A percentile compares a stretch with the other conserved stretches of the same genome.
phyloP scores from a whole-genome alignment of 2,113 vertebrate species.

The Raphicerus campestris region DNA sequence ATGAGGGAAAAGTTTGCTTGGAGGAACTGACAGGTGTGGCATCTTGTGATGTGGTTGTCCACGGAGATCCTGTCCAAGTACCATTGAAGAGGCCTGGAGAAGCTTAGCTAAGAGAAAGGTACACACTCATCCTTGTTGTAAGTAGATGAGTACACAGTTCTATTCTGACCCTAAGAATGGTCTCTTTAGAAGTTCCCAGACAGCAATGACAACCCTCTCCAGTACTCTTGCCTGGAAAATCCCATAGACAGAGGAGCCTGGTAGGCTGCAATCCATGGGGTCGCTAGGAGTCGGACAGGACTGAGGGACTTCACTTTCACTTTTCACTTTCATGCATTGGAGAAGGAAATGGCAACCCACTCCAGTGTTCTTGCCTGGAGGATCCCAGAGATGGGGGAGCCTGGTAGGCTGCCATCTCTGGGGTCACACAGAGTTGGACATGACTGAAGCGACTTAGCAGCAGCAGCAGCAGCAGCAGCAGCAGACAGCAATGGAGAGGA shows the following conservation, averaged over 20 bases:
- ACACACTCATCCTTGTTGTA: fast-evolving
- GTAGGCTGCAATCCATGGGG: no score
- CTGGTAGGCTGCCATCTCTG: no score
- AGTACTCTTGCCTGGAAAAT: no score
- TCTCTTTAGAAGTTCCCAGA: background rate
- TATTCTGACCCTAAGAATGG: background rate
- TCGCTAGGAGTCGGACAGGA: fast-evolving
- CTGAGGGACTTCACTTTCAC: no score
- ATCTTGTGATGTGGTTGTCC: background rate
- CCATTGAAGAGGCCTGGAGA: background rate
- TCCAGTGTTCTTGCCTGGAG: no score
- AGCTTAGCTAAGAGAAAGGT: background rate
- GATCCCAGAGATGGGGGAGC: no score
- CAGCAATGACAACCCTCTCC: no score
- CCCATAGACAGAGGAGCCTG: no score
- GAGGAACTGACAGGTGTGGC: background rate
- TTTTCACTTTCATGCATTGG: no score
- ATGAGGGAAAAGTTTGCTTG: background rate
- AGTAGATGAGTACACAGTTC: background rate
- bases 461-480: no score
- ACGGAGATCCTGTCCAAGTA: background rate
- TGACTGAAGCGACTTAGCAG: fast-evolving
- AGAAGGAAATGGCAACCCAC: no score
- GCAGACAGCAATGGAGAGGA: background rate
- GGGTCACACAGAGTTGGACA: no score